A percentile compares a stretch with the other conserved stretches of the same genome.
These are phyloP conservation scores for Apis mellifera DNA, from an alignment of 1,140 invertebrate genomes.

Conservation along the genomic window DNA sequence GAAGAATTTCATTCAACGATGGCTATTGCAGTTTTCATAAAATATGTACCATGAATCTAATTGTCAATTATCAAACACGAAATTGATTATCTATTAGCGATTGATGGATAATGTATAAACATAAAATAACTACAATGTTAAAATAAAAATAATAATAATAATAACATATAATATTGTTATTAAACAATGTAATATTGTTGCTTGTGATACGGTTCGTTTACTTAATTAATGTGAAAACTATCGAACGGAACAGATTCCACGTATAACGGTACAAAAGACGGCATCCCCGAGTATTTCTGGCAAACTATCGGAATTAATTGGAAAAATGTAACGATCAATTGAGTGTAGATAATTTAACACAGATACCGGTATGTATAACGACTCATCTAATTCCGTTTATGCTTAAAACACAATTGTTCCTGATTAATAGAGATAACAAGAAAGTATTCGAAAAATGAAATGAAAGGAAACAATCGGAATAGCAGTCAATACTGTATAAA, in stretches of 20 bases:
- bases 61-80: background rate
- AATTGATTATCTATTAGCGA: background rate
- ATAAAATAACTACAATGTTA: background rate
- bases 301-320: slow-evolving; percentile 60
- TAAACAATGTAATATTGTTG: background rate
- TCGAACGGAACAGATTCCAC: slow-evolving; percentile 25
- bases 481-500: slow-evolving; percentile 21
- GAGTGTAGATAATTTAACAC: slow-evolving; percentile 70
- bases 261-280: slow-evolving; percentile 47
- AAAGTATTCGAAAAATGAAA: background rate
- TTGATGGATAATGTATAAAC: no score
- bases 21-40: background rate
- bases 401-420: slow-evolving; percentile 12
- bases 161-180: background rate
- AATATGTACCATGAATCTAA: background rate
- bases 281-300: slow-evolving; percentile 22
- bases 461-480: slow-evolving; percentile 15
- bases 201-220: background rate
- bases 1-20: background rate
- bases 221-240: slow-evolving; percentile 31
- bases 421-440: background rate
- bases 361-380: slow-evolving; percentile 46
- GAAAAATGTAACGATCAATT: slow-evolving; percentile 67
- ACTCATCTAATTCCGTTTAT: slow-evolving; percentile 10
- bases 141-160: slow-evolving; percentile 3